Base-by-base conservation (phyloP, 30 jellyfish, hydroid and myxozoan genomes). In the Nemopilema nomurai region DNA sequence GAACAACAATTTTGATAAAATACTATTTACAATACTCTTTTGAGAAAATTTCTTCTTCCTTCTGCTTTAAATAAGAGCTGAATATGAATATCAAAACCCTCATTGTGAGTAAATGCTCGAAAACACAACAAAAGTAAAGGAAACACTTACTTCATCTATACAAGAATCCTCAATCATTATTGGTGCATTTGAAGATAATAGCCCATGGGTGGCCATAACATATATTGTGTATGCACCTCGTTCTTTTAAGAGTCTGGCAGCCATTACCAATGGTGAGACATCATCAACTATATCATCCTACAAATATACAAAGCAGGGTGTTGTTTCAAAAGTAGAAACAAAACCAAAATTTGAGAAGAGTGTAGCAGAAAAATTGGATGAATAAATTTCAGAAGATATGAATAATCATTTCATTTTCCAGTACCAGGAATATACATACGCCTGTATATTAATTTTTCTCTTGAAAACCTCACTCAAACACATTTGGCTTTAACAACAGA, bases 231-330 rank as follows among this genome's bases (percentile, higher is more conserved):
- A 81, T 18, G 99, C 99, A 62, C 99, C 99, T 7, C 96, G 86
- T 28, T 85, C 91, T 64, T 81, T 79, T 51, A 94, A 72, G 0
- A 90, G 87, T 53, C 71, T 71, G n/a, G 99, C 99, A 0, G 99
- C 97, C 71, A 68, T 95, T 4, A 78, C 85, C 83, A 94, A 74
- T 32, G 96, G 94, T 28, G 90, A 67, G 1, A 94, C 99, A 74
- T 94, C 97, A 82, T 94, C 99, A 67, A 94, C 83, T 69, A 94
- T 94, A 80, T 94, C 99, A 69, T 94, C 97, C 99, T 94, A 69
- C 1, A 18, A 49, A 24, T 18, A 67, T 18, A 17, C 13, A 41
- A 67, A 67, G 16, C 8, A 18, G 7, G 18, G 29, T 24, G 7
- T 63, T 63, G 29, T 63, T 63, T 63, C 31, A 72, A 72, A 72